Evolutionary conservation across 2,113 vertebrate genomes (phyloP).

Genomic region (Trematocara stigmaticum): DNA sequence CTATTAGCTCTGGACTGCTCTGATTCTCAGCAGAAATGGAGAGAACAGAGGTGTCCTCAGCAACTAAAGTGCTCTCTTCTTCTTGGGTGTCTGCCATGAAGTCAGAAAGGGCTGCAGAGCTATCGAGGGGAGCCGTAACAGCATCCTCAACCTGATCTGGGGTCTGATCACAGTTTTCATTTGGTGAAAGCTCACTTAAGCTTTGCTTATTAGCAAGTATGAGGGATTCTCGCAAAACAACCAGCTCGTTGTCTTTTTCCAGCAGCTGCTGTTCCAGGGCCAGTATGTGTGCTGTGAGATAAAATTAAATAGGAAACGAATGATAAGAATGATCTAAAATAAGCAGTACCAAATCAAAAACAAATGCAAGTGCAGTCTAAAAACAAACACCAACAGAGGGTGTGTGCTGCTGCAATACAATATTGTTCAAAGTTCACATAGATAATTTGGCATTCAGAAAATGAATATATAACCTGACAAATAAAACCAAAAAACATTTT

Average conservation of each 20-base stretch:
- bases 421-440: background rate
- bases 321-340: background rate
- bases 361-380: background rate
- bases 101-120: background rate
- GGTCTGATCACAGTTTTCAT: slow-evolving; percentile 1
- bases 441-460: background rate
- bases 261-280: slow-evolving; percentile 59
- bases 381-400: background rate
- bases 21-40: slow-evolving; percentile 57
- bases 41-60: slow-evolving; percentile 58
- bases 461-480: background rate
- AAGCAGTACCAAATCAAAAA: background rate
- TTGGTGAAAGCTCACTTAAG: slow-evolving; percentile 7
- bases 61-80: slow-evolving; percentile 68
- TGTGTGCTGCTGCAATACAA: background rate
- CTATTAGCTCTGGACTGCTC: slow-evolving; percentile 68
- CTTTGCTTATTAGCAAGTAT: slow-evolving; percentile 49
- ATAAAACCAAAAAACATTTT: background rate
- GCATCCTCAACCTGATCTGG: background rate
- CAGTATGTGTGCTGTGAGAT: slow-evolving; percentile 28
- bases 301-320: background rate
- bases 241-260: slow-evolving; percentile 66
- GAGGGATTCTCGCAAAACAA: slow-evolving; percentile 55
- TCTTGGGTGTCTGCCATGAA: slow-evolving; percentile 54
- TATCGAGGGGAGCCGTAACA: background rate